Evolutionary conservation across 64 coral and sea anemone species (phyloP), one percentile per base, ranked within the genome.

Genomic region (Anthopleura sola): DNA sequence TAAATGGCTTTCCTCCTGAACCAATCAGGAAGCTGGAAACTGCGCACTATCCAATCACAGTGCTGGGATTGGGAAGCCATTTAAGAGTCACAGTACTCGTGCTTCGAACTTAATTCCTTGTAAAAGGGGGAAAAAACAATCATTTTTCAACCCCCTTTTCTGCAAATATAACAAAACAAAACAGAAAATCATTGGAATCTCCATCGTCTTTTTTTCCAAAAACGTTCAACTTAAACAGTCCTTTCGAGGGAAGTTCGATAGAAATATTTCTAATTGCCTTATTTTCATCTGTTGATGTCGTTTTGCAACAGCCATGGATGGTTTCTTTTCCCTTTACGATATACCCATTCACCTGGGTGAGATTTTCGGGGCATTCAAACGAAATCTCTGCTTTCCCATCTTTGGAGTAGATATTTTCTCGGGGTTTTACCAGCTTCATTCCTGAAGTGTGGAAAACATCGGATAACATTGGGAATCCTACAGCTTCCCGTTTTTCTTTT

Each of bases 211-310:
- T 84, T 9, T 84, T 84, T 11, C 82, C 89, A 38, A 91, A 91
- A 3, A 91, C 37, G 75, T 91, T 91, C 10, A 91, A 38, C 37
- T 91, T 86, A 68, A 60, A 91, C 34, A 85, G 31, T 14, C 89
- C 89, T 24, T 75, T 24, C 28, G 54, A 17, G 6, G 89, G 89
- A 40, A 86, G 60, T 29, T 91, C 33, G 29, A 91, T 20, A 33
- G 53, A 68, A 1, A 91, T 86, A 66, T 66, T 29, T 28, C 5
- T 66, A 31, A 66, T 28, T 31, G 75, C 80, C 47, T 76, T 91
- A 23, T 50, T 49, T 40, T 78, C 53, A 49, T 81, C 83, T 16
- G 48, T 81, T 47, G 75, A 26, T 20, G 89, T 91, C 4, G 75
- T 80, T 19, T 69, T 78, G 13, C 76, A 46, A 8, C 84, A 84